Evolutionary conservation across 2,888 invertebrate genomes (phyloP).

Genomic region (Conomelus anceps): DNA sequence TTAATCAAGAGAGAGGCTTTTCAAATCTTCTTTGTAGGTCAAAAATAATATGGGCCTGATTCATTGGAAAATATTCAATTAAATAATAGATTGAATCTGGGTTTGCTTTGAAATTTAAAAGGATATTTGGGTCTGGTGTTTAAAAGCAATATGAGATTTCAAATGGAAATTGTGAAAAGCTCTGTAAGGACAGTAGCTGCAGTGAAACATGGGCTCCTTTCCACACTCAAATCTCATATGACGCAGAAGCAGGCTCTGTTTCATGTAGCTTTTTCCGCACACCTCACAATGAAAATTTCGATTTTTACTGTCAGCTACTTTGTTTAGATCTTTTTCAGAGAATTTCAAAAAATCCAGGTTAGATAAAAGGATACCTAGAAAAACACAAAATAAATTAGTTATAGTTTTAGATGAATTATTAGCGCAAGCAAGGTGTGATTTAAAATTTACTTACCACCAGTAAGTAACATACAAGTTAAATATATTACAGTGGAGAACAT

Average conservation of each 20-base stretch:
- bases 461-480: too few species aligned
- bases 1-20: too few species aligned
- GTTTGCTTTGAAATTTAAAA: too few species aligned
- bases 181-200: slow-evolving; percentile 20
- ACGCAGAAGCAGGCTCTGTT: slow-evolving; percentile 16
- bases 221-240: slow-evolving; percentile 26
- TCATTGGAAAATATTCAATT: too few species aligned
- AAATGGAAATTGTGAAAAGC: slow-evolving; percentile 20
- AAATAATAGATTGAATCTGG: too few species aligned
- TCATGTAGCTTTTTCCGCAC: slow-evolving; percentile 24
- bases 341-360: background rate
- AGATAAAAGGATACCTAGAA: background rate
- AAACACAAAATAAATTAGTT: too few species aligned
- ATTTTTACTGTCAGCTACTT: background rate
- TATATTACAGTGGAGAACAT: too few species aligned
- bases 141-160: slow-evolving; percentile 15
- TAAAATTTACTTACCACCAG: too few species aligned
- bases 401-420: background rate
- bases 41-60: background rate
- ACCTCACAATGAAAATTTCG: slow-evolving; percentile 19
- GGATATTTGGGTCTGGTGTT: background rate
- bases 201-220: slow-evolving; percentile 23
- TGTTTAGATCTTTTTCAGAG: background rate
- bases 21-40: too few species aligned
- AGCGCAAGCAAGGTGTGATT: background rate